A percentile compares a stretch with the other conserved stretches of the same genome.
These are phyloP conservation scores for Vipera ursinii DNA, from an alignment of 2,797 vertebrate species.

Conservation along the genomic window DNA sequence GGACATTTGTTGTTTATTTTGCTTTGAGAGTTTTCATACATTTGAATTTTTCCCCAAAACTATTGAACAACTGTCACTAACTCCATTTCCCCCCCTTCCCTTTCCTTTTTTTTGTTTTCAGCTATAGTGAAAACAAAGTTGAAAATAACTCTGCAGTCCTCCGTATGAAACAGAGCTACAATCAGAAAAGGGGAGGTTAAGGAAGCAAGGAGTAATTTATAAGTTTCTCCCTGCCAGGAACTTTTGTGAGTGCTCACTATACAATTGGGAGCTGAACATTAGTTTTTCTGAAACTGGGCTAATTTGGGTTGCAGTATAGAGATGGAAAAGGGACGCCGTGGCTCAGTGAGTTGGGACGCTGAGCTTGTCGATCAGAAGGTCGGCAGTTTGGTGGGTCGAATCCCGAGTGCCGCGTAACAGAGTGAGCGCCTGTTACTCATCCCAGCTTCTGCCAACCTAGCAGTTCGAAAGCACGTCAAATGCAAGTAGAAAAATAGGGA, in stretches of 20 bases:
- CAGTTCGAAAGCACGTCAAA: no score
- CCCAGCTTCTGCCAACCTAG: no score
- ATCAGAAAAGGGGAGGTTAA: not conserved
- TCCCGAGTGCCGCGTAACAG: no score
- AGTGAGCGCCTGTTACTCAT: no score
- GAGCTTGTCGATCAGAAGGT: no score
- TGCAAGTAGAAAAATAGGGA: no score
- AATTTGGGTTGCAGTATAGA: not conserved
- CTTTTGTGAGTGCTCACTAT: not conserved
- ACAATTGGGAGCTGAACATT: no score
- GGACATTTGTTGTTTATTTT: not conserved
- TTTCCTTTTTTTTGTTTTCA: not conserved
- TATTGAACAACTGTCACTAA: not conserved
- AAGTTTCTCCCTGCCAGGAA: no score
- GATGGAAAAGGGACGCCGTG: no score
- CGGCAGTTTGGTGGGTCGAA: no score
- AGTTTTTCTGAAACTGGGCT: not conserved
- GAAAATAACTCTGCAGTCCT: not conserved
- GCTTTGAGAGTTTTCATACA: not conserved
- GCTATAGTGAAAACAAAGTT: not conserved
- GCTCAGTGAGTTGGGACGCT: no score
- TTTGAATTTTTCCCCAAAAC: not conserved
- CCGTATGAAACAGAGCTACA: not conserved
- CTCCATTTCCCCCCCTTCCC: not conserved
- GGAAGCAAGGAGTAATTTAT: not conserved